phyloP scores from a whole-genome alignment of 2,797 vertebrate species.

The Sebastes trivittatus region DNA sequence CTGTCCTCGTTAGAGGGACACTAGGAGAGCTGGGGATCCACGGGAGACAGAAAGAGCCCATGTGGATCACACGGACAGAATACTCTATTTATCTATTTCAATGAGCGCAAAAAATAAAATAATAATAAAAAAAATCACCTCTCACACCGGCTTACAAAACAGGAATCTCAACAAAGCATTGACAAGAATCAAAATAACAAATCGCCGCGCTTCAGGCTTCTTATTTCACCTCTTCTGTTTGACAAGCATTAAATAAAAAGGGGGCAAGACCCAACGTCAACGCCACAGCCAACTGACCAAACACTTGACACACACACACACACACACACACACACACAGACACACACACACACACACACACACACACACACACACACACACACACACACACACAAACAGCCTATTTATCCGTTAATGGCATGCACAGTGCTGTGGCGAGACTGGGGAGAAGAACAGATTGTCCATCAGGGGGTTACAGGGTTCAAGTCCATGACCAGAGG shows the following conservation, averaged over 20 bases:
- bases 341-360: constrained; percentile 28
- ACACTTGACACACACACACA: constrained; percentile 41
- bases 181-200: constrained; percentile 12
- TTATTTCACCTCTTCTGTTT: constrained; percentile 29
- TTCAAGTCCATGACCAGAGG: constrained; percentile 81
- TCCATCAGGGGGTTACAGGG: constrained; percentile 69
- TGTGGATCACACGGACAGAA: constrained; percentile 1
- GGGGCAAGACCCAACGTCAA: constrained; percentile 45
- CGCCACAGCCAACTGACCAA: constrained; percentile 62
- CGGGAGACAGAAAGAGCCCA: constrained; percentile 7
- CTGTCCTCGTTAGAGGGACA: constrained; percentile 59
- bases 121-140: neutral
- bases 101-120: neutral
- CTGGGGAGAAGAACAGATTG: constrained; percentile 72
- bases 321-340: constrained; percentile 13
- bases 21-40: constrained; percentile 18
- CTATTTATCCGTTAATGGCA: constrained; percentile 72
- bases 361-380: constrained; percentile 7
- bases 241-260: constrained; percentile 39
- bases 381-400: constrained; percentile 14
- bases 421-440: constrained; percentile 52
- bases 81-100: constrained; percentile 10
- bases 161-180: constrained; percentile 8
- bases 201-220: neutral
- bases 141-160: neutral